Conservation (phyloP, 2,113 vertebrate species). For the Struthio camelus region DNA sequence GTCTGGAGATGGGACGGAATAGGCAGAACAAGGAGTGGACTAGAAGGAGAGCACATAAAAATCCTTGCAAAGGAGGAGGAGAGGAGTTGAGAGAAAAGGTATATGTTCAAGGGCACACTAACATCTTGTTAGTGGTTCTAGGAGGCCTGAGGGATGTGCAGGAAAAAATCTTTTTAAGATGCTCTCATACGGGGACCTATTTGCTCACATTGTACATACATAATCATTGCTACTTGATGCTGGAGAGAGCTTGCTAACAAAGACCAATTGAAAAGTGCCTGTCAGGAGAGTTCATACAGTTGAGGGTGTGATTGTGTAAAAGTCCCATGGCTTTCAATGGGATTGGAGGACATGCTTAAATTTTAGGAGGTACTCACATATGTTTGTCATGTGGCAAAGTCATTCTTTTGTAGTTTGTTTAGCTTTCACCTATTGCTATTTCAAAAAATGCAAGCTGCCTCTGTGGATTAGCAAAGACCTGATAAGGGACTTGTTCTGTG, state of each 20-base stretch:
- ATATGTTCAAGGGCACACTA: not conserved
- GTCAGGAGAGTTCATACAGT: not conserved
- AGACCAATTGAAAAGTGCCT: accelerated
- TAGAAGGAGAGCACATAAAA: not conserved
- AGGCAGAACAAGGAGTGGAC: not conserved
- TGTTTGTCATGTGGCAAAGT: not conserved
- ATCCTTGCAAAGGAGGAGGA: not conserved
- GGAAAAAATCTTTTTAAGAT: not conserved
- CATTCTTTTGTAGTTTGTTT: not conserved
- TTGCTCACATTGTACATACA: accelerated
- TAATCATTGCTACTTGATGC: not conserved
- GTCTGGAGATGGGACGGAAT: not conserved
- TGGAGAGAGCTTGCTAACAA: not conserved
- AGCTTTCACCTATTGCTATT: not conserved
- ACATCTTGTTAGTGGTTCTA: not conserved
- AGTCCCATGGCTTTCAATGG: not conserved
- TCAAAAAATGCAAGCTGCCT: not conserved
- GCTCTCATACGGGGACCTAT: not conserved
- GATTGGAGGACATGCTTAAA: not conserved
- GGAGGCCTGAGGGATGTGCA: not conserved
- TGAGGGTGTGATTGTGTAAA: not conserved
- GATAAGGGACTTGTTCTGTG: not conserved
- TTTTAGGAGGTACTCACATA: not conserved
- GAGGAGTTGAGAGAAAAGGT: not conserved
- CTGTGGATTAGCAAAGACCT: not conserved